Conservation (phyloP, 2,113 vertebrate species). For the Platycercus adscitus region DNA sequence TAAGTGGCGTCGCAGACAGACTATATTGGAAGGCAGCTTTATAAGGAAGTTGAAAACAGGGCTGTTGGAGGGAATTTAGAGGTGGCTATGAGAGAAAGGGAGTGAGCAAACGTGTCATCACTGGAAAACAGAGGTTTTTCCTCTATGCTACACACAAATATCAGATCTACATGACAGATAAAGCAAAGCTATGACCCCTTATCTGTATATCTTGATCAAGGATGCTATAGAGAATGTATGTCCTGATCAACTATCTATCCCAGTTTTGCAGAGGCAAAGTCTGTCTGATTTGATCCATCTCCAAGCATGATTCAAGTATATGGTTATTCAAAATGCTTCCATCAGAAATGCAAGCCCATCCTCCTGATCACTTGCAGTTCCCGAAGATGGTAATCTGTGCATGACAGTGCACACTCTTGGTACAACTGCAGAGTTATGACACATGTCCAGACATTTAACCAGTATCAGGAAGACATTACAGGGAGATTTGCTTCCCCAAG, state of each 20-base stretch:
- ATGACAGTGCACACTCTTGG: accelerated
- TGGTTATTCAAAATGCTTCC: background rate
- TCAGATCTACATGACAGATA: background rate
- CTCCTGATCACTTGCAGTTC: background rate
- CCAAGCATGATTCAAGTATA: background rate
- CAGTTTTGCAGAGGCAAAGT: background rate
- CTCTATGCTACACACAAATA: background rate
- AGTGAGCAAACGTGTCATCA: accelerated
- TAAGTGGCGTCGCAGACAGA: background rate
- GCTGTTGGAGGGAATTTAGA: background rate
- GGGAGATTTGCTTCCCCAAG: background rate
- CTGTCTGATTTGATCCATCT: background rate
- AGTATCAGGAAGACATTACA: background rate
- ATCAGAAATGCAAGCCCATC: background rate
- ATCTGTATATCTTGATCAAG: background rate
- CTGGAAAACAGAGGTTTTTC: background rate
- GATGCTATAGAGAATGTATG: background rate
- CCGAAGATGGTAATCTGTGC: background rate
- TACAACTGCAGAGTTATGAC: background rate
- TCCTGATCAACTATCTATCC: background rate
- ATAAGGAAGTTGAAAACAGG: background rate
- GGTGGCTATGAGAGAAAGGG: background rate
- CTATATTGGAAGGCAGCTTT: background rate
- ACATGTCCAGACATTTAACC: background rate
- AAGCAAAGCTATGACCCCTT: background rate